These are phyloP conservation scores for Tridacna gigas DNA, from an alignment of 2,888 invertebrate genomes.

Conservation along the genomic window DNA sequence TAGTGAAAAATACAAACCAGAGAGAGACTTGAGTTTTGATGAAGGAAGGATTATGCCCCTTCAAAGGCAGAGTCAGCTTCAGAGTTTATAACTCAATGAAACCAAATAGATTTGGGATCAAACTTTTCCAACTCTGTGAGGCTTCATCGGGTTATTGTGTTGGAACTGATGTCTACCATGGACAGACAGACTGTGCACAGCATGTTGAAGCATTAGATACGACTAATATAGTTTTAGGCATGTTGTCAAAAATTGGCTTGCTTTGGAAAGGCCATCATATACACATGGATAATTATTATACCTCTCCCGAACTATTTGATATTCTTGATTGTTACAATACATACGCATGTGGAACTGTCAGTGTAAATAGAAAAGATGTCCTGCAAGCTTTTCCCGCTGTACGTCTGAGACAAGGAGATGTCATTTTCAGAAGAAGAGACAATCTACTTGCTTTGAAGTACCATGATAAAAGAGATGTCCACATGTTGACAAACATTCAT, in stretches of 20 bases:
- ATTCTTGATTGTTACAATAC: constrained; percentile 17
- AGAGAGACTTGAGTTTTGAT: too few species aligned
- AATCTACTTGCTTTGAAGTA: too few species aligned
- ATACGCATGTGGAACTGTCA: constrained; percentile 39
- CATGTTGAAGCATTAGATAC: constrained; percentile 5
- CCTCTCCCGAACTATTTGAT: constrained; percentile 28
- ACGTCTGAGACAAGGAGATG: background rate
- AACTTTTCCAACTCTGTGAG: too few species aligned
- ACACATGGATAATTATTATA: constrained; percentile 53
- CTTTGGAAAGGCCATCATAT: constrained; percentile 19
- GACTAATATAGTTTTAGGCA: constrained; percentile 31
- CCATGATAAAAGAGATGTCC: too few species aligned
- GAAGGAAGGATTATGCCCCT: background rate
- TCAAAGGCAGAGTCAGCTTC: background rate
- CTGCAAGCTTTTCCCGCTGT: constrained; percentile 32
- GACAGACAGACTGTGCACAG: background rate
- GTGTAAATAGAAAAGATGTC: constrained; percentile 31
- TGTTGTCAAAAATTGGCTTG: constrained; percentile 23
- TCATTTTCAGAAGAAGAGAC: too few species aligned
- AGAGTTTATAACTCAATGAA: background rate
- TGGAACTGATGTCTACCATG: too few species aligned
- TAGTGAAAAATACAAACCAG: background rate
- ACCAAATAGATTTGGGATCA: background rate
- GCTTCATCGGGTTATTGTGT: too few species aligned
- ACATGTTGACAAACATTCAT: too few species aligned